phyloP scores from a whole-genome alignment of 2,797 vertebrate species.

The Danionella dracula region DNA sequence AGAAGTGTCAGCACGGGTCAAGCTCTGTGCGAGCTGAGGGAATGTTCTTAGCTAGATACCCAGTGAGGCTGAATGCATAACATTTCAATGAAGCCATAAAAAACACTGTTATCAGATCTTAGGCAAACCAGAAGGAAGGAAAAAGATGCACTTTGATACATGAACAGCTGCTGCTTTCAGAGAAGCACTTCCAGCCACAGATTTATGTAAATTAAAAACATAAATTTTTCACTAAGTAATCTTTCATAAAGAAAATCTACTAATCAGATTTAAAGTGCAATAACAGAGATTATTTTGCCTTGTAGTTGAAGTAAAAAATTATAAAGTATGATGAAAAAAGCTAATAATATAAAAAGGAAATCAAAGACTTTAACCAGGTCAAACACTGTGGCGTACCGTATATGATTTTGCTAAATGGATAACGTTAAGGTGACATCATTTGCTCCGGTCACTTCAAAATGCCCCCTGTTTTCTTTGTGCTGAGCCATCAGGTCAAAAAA shows the following conservation, averaged over 20 bases:
- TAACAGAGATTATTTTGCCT: too few relatives aligned
- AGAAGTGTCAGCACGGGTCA: constrained; percentile 30
- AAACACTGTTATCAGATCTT: constrained; percentile 42
- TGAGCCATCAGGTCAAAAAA: too few relatives aligned
- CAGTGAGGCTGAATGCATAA: constrained; percentile 31
- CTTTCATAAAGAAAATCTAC: constrained; percentile 44
- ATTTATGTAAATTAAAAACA: constrained; percentile 72
- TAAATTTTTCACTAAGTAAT: constrained; percentile 48
- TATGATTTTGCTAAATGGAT: too few relatives aligned
- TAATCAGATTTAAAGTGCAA: too few relatives aligned
- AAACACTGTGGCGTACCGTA: too few relatives aligned
- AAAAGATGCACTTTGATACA: constrained; percentile 21
- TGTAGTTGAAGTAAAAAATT: too few relatives aligned
- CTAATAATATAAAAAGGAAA: too few relatives aligned
- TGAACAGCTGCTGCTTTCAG: constrained; percentile 12
- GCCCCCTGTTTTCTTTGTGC: too few relatives aligned
- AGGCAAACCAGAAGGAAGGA: constrained; percentile 19
- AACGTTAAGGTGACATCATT: too few relatives aligned
- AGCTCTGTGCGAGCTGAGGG: constrained; percentile 20
- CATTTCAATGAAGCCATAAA: constrained; percentile 40
- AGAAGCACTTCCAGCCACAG: constrained; percentile 56
- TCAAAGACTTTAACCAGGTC: too few relatives aligned
- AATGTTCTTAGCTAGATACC: constrained; percentile 15
- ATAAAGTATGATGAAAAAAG: too few relatives aligned
- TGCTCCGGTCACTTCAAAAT: too few relatives aligned